Evolutionary conservation across 2,113 vertebrate species (phyloP).

Genomic region (Pteropus alecto): DNA sequence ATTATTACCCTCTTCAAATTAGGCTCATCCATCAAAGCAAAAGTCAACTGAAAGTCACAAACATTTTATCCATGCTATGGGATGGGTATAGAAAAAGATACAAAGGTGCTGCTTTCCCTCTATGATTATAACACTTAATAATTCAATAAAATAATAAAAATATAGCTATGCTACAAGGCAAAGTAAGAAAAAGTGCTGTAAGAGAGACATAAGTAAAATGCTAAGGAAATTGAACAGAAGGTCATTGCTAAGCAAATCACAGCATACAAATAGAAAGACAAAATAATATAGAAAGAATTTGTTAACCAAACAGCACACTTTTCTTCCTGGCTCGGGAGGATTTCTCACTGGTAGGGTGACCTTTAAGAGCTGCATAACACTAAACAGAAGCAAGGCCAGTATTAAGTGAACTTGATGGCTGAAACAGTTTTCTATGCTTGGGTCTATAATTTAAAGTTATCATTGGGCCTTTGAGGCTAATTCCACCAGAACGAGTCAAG

Average conservation of each 20-base stretch:
- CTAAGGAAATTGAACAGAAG: background rate
- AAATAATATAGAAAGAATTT: constrained; percentile 21
- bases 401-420: background rate
- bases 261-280: background rate
- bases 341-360: background rate
- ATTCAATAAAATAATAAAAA: background rate
- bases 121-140: background rate
- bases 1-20: background rate
- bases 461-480: constrained; percentile 2
- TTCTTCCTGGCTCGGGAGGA: background rate
- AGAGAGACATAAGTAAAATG: background rate
- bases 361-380: background rate
- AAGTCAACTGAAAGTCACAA: background rate
- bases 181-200: background rate
- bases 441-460: background rate
- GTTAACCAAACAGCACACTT: constrained; percentile 18
- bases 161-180: background rate
- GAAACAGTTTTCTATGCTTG: constrained; percentile 3
- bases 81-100: background rate
- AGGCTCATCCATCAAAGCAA: background rate
- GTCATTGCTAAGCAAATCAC: constrained; percentile 6
- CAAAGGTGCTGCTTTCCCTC: background rate
- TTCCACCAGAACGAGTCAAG: background rate
- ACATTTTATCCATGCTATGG: background rate
- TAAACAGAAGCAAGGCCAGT: constrained; percentile 30